phyloP scores from a whole-genome alignment of 2,888 invertebrate genomes.

The Protodeltote pygarga region DNA sequence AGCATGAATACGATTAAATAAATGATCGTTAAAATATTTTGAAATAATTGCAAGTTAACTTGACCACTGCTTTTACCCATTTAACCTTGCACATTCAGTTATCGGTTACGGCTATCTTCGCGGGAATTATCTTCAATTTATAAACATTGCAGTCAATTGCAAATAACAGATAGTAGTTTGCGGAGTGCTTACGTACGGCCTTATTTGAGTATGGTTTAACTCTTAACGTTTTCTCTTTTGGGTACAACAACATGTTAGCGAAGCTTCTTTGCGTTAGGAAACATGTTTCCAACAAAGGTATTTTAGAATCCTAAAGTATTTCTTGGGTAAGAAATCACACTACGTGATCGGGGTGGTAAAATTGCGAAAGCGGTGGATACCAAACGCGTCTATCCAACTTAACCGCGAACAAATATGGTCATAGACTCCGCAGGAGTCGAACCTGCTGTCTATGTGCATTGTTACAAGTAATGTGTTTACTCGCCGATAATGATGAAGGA shows the following conservation, averaged over 20 bases:
- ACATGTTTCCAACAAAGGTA: slow-evolving; percentile 62
- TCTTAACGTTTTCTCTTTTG: slow-evolving; percentile 21
- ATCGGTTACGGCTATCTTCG: slow-evolving; percentile 36
- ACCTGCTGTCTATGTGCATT: slow-evolving; percentile 48
- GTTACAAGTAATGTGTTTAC: slow-evolving; percentile 44
- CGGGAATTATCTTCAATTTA: slow-evolving; percentile 37
- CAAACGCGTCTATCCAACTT: slow-evolving; percentile 62
- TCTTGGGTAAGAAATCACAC: slow-evolving; percentile 62
- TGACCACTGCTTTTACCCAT: slow-evolving; percentile 26
- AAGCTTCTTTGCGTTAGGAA: slow-evolving; percentile 43
- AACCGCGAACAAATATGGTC: slow-evolving; percentile 65
- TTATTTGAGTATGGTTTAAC: slow-evolving; percentile 19
- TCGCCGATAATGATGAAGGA: slow-evolving; percentile 40
- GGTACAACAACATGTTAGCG: slow-evolving; percentile 31
- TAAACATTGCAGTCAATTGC: slow-evolving; percentile 38
- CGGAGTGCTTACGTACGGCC: slow-evolving; percentile 20
- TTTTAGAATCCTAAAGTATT: slow-evolving; percentile 65
- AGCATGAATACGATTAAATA: slow-evolving; percentile 61
- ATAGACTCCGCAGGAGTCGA: slow-evolving; percentile 55
- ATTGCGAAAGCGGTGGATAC: slow-evolving; percentile 58
- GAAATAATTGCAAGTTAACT: slow-evolving; percentile 47
- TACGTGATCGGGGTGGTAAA: slow-evolving; percentile 70
- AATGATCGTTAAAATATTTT: slow-evolving; percentile 69
- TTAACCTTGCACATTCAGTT: slow-evolving; percentile 27
- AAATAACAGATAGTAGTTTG: slow-evolving; percentile 27